phyloP scores from a whole-genome alignment of 2,888 invertebrate genomes.

The Cheilosia urbana region DNA sequence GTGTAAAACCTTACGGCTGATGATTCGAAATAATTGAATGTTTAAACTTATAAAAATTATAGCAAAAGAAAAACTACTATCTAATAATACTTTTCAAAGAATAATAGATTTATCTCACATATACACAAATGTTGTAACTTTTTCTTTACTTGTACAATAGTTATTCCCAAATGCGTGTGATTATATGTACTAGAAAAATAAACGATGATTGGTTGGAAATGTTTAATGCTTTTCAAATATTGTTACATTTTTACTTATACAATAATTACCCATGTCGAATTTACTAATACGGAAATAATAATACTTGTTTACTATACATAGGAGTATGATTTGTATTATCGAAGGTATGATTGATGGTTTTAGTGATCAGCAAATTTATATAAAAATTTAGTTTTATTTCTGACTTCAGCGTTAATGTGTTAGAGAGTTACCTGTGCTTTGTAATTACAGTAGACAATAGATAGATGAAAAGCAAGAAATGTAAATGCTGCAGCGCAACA shows the following conservation, averaged over 20 bases:
- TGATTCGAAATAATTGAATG: background rate
- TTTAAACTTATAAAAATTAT: background rate
- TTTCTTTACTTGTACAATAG: background rate
- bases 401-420: too few species aligned
- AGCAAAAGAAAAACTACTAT: conserved; percentile 12
- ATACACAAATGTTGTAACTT: conserved; percentile 5
- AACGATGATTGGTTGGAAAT: background rate
- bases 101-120: conserved; percentile 8
- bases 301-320: too few species aligned
- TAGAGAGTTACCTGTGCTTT: too few species aligned
- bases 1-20: background rate
- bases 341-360: too few species aligned
- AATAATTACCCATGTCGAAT: background rate
- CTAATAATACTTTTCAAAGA: conserved; percentile 45
- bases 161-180: background rate
- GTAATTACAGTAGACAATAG: too few species aligned
- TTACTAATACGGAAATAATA: too few species aligned
- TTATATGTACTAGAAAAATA: background rate
- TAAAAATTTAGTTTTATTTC: too few species aligned
- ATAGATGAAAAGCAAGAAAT: too few species aligned
- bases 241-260: background rate
- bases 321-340: too few species aligned
- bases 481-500: too few species aligned
- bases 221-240: background rate
- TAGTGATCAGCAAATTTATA: too few species aligned